phyloP scores from a whole-genome alignment of 2,888 invertebrate genomes.

The Cantharis lateralis region DNA sequence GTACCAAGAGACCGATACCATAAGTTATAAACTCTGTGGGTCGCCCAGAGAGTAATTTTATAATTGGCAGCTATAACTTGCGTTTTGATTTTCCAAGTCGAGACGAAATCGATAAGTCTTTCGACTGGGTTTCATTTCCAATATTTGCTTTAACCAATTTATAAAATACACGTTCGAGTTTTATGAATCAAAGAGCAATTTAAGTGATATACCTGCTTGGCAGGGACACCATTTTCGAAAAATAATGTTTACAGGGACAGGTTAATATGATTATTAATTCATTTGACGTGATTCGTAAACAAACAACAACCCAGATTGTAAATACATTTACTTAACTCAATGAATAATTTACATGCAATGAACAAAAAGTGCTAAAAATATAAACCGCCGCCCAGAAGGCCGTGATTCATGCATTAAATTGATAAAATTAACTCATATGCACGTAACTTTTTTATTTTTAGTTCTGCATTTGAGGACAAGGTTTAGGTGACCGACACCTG shows the following conservation, averaged over 20 bases:
- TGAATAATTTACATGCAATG: neutral
- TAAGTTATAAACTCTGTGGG: neutral
- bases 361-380: slow-evolving; percentile 2
- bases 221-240: neutral
- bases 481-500: neutral
- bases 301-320: neutral
- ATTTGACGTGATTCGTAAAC: neutral
- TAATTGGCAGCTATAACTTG: neutral
- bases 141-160: neutral
- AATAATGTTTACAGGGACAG: neutral
- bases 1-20: neutral
- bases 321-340: neutral
- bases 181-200: neutral
- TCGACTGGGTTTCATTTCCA: neutral
- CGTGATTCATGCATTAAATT: neutral
- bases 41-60: neutral
- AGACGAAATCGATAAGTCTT: neutral
- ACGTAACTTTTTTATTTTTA: neutral
- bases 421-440: neutral
- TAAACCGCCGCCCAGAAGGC: neutral
- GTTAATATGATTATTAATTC: neutral
- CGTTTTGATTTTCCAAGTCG: neutral
- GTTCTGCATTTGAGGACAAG: neutral
- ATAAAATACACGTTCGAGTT: neutral
- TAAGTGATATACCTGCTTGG: neutral